Evolutionary conservation across 2,797 vertebrate genomes (phyloP).

Genomic region (Pseudochirops corinnae): DNA sequence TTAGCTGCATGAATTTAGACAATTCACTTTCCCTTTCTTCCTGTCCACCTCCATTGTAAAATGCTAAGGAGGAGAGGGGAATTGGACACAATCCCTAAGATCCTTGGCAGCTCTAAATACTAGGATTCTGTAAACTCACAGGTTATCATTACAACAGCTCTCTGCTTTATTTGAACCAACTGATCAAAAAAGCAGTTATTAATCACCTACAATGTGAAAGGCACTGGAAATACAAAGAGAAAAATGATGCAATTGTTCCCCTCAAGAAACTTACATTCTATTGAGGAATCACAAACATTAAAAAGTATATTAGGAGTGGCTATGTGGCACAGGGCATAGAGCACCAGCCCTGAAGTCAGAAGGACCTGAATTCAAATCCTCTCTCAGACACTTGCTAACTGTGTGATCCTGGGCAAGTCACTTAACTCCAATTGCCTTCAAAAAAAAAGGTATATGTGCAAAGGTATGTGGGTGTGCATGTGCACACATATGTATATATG

Average conservation of each 20-base stretch:
- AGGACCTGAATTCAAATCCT: not conserved
- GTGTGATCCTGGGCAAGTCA: not conserved
- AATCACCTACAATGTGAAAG: not conserved
- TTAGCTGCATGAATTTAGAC: not conserved
- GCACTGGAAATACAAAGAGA: not conserved
- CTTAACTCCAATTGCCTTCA: not conserved
- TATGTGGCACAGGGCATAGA: not conserved
- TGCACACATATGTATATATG: too few relatives aligned
- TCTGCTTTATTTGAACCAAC: not conserved
- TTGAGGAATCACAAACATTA: not conserved
- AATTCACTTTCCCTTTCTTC: not conserved
- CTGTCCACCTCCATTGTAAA: not conserved
- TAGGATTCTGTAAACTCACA: not conserved
- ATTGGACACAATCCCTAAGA: not conserved
- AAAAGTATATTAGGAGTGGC: not conserved
- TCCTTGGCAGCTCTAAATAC: not conserved
- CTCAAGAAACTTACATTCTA: not conserved
- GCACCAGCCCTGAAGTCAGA: not conserved
- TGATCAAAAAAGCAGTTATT: not conserved
- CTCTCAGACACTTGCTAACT: not conserved
- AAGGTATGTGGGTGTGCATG: not conserved
- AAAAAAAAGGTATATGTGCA: not conserved
- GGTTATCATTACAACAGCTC: not conserved
- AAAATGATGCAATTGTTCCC: not conserved
- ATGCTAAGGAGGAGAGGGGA: not conserved